A percentile compares a stretch with the other conserved stretches of the same genome.
Conservation (phyloP, 1,140 invertebrate species). For the Drosophila neocordata region DNA sequence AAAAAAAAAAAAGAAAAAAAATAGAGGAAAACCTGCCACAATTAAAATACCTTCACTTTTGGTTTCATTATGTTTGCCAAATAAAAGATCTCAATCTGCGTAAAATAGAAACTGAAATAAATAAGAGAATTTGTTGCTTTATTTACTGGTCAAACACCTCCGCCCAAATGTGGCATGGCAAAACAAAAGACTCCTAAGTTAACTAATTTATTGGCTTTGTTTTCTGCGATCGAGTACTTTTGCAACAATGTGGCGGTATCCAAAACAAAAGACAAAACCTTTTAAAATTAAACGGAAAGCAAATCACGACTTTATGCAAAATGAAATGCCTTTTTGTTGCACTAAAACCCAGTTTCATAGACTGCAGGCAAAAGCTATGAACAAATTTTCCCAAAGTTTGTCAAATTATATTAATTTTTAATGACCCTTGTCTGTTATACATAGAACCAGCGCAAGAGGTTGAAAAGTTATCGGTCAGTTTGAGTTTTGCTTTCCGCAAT, state of each 20-base stretch:
- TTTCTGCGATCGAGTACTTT: constrained; percentile 38
- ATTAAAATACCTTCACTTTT: constrained; percentile 67
- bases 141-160: constrained; percentile 52
- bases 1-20: constrained; percentile 13
- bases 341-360: background rate
- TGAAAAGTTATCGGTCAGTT: constrained; percentile 2
- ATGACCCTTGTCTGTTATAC: background rate
- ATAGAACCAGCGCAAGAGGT: background rate
- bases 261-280: constrained; percentile 34
- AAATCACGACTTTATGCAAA: constrained; percentile 62
- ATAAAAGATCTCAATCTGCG: constrained; percentile 59
- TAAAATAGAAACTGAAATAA: constrained; percentile 54
- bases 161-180: constrained; percentile 54
- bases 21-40: constrained; percentile 52
- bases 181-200: constrained; percentile 49
- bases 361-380: constrained; percentile 10
- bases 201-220: constrained; percentile 59
- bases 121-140: constrained; percentile 49
- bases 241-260: constrained; percentile 26
- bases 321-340: constrained; percentile 26
- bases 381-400: constrained; percentile 8
- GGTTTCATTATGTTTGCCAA: constrained; percentile 57
- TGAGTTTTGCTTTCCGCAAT: background rate
- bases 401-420: constrained; percentile 8
- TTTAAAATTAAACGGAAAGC: constrained; percentile 30